A percentile compares a stretch with the other conserved stretches of the same genome.
Conservation (phyloP, 2,113 vertebrate species). For the Caloenas nicobarica region DNA sequence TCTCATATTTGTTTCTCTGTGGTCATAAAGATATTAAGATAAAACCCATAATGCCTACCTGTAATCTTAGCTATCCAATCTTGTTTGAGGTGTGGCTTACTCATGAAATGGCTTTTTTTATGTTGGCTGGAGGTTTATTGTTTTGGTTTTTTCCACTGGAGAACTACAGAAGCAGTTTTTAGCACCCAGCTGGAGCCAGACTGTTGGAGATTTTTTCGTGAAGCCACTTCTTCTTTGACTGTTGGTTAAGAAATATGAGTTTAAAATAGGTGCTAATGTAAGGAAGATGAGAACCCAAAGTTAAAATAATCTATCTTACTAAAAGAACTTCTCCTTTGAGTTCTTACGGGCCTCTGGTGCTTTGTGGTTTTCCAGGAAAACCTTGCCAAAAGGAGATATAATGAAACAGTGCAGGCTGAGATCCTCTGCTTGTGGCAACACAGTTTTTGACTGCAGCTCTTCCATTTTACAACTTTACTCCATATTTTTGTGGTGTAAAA, state of each 20-base stretch:
- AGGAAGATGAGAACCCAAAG: background rate
- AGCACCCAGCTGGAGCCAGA: background rate
- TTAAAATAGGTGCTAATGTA: background rate
- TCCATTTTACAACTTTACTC: background rate
- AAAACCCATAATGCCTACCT: conserved; percentile 19
- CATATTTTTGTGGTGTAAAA: background rate
- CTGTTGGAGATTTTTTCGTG: background rate
- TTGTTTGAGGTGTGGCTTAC: conserved; percentile 31
- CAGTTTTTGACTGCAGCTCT: background rate
- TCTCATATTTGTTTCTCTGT: conserved; percentile 3
- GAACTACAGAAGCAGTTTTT: background rate
- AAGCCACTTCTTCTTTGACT: background rate
- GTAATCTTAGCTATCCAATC: conserved; percentile 9
- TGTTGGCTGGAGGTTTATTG: background rate
- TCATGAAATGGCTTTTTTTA: conserved; percentile 40
- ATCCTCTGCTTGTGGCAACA: background rate
- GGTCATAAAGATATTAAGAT: conserved; percentile 27
- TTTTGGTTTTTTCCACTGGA: background rate
- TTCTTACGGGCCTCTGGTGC: background rate
- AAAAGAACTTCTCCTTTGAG: background rate
- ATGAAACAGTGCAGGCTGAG: background rate
- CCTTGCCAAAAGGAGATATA: background rate
- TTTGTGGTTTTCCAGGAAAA: background rate
- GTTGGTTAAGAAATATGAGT: background rate
- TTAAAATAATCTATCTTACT: background rate